Base-by-base conservation (phyloP, 1,140 invertebrate species). In the Tetranychus cinnabarinus region DNA sequence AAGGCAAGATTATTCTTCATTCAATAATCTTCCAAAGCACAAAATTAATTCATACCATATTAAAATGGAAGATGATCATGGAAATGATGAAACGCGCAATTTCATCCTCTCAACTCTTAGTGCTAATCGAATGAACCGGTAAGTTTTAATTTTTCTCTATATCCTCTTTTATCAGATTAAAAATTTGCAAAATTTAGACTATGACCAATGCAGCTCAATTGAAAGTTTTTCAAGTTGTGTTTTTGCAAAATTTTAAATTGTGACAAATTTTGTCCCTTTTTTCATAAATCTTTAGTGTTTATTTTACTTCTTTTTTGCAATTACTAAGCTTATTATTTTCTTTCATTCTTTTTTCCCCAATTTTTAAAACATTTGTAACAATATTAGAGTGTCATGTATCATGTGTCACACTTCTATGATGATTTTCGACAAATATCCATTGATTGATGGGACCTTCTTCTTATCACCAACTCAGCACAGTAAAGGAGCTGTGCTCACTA, bases 1-100 rank as follows among this genome's bases (percentile, higher is more conserved):
- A 65, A 82, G 92, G 63, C 76, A 84, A 68, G 89, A 96, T 75
- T 90, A 93, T 77, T 88, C 87, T 67, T 86, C 87, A 45, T 96
- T 96, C 79, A 95, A 91, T 72, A 80, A 82, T 62, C 77, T 97
- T 66, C 91, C 91, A 59, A 83, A 83, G 71, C 84, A 89, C 71
- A 93, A 93, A 77, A 82, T 93, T 70, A 97, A 97, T 78, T 92
- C 90, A 68, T 96, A 95, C 79, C 89, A 95, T 78, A 93, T 95
- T 71, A 92, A 95, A 39, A 93, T 96, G 78, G 91, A 97, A 74
- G 92, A 97, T 71, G 91, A 96, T 69, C 88, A 92, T 71, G 55
- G 55, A 13, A 56, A 56, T 23, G 92, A 97, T 70, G 92, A 97
- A 67, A 96, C 88, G 33, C 79, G 88, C 67, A 85, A 85, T 70